These are phyloP conservation scores for Lagocephalus sceleratus DNA, from an alignment of 2,797 vertebrate species.

Conservation along the genomic window DNA sequence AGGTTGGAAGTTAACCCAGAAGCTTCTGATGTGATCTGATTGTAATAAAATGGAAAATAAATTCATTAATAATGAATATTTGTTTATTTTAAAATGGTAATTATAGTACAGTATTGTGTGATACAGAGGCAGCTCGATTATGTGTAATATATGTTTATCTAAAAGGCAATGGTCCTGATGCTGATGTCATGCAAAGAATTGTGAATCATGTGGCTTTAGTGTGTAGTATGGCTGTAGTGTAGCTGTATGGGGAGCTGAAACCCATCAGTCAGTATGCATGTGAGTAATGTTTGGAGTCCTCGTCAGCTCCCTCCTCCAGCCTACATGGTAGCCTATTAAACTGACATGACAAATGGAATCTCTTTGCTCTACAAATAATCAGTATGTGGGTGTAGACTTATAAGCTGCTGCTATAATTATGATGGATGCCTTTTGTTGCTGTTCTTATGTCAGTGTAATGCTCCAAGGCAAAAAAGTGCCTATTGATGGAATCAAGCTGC, in stretches of 20 bases:
- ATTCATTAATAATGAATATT: too few species aligned
- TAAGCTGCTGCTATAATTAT: conserved; percentile 41
- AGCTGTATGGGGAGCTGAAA: conserved; percentile 25
- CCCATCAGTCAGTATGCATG: conserved; percentile 4
- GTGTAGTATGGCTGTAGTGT: not conserved
- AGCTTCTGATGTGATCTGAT: too few species aligned
- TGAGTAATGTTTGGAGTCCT: too few species aligned
- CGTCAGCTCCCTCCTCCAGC: conserved; percentile 22
- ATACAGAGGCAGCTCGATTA: too few species aligned
- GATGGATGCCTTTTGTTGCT: conserved; percentile 47
- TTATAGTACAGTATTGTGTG: too few species aligned
- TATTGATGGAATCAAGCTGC: conserved; percentile 40
- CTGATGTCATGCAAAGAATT: too few species aligned
- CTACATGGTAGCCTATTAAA: conserved; percentile 53
- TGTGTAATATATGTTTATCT: too few species aligned
- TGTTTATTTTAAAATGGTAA: too few species aligned
- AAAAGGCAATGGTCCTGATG: too few species aligned
- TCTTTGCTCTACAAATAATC: conserved; percentile 48
- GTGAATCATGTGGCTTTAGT: too few species aligned
- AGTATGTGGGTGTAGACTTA: conserved; percentile 43
- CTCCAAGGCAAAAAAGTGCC: conserved; percentile 17
- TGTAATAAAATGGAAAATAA: too few species aligned
- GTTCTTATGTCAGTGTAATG: conserved; percentile 31
- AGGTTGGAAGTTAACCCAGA: too few species aligned
- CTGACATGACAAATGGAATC: conserved; percentile 46